phyloP scores from a whole-genome alignment of 2,888 invertebrate genomes.

The Ichneumoninae sp. region DNA sequence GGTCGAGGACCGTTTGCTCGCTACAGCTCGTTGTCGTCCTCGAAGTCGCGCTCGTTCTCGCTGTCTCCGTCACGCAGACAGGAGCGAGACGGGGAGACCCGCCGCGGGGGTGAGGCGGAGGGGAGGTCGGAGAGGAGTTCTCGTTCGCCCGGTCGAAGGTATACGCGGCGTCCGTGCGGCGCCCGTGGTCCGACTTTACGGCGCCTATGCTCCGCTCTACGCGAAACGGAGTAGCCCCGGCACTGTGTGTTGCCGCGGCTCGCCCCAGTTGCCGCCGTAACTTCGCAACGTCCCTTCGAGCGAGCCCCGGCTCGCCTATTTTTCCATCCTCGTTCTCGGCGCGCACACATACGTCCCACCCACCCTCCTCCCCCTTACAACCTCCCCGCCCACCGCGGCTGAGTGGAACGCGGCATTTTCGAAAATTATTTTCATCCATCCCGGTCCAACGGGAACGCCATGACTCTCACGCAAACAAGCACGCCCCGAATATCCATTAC shows the following conservation, averaged over 20 bases:
- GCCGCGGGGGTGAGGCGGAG: background rate
- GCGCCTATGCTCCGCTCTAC: constrained; percentile 69
- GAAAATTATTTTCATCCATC: constrained; percentile 67
- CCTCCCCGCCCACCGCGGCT: background rate
- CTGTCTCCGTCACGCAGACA: constrained; percentile 64
- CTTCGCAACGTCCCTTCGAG: constrained; percentile 46
- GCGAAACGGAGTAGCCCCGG: constrained; percentile 66
- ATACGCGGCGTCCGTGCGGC: constrained; percentile 72
- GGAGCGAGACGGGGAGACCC: constrained; percentile 27
- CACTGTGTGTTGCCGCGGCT: constrained; percentile 50
- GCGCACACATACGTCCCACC: constrained; percentile 30
- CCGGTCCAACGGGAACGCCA: constrained; percentile 17
- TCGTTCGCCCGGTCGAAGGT: constrained; percentile 71
- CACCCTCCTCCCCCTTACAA: no score
- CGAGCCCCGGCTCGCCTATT: constrained; percentile 33
- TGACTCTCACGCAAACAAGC: constrained; percentile 50
- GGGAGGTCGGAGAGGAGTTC: background rate
- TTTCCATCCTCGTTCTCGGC: constrained; percentile 46
- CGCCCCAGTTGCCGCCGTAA: constrained; percentile 50
- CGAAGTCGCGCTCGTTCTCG: constrained; percentile 43
- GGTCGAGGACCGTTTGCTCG: constrained; percentile 44
- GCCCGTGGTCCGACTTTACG: constrained; percentile 73
- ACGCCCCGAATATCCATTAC: constrained; percentile 59
- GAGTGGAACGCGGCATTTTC: constrained; percentile 58
- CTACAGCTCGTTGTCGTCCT: constrained; percentile 28